Evolutionary conservation across 1,140 invertebrate species (phyloP), one percentile per base, ranked within the genome.

Genomic region (Melitaea cinxia): DNA sequence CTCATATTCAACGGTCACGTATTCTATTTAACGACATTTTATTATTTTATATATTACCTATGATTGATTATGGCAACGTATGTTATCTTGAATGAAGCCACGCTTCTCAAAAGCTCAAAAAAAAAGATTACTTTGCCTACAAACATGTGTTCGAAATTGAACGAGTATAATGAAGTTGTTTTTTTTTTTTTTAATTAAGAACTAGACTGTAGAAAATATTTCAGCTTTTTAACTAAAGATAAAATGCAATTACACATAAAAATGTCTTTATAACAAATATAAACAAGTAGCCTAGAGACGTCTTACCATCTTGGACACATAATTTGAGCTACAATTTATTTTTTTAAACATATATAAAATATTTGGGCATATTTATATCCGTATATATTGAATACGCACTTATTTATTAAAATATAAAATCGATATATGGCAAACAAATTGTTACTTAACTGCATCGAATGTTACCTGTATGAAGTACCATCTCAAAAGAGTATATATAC

Each of bases 241-340:
- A 33, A 33, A 33, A 33, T 10, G 30, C 6, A 6, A 33, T 10
- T 10, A 33, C 6, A 9, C 30, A 9, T 33, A 33, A 65, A 58
- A 82, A 83, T 82, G 82, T 88, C 81, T 88, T 49, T 73, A 75
- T 73, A 73, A 72, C 58, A 82, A 28, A 73, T 57, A 57, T 37
- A 56, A 49, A 81, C 60, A 72, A 42, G n/a, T 45, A 57, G 71
- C 77, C 77, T 79, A 74, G 73, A 72, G 61, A 76, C 73, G 80
- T 80, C 75, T 58, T 2, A 23, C 62, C 74, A 72, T 76, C 55
- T 82, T 88, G 85, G 82, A 85, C 85, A 88, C 81, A 74, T 78
- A 61, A 66, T 78, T 88, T 88, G 85, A 88, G 85, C 85, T 85
- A 80, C 63, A 72, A 75, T 66, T 72, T 77, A 28, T 33, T 33